These are phyloP conservation scores for Falco peregrinus DNA, from an alignment of 2,797 vertebrate species.

Conservation along the genomic window DNA sequence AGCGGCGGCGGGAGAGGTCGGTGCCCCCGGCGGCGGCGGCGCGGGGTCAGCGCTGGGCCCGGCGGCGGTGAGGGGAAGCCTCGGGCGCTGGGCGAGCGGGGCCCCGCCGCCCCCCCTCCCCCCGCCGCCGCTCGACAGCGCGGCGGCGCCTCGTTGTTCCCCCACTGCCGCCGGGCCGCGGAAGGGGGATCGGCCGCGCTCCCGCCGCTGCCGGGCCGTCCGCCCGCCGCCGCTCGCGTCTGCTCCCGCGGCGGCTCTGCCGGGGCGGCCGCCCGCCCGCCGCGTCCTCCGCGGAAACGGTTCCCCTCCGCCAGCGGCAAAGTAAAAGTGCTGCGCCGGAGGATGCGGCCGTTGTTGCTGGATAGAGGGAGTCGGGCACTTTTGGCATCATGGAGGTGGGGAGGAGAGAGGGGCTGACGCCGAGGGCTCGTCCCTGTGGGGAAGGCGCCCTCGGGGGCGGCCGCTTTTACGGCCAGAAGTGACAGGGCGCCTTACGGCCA, in stretches of 20 bases:
- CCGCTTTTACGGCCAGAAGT: constrained; percentile 42
- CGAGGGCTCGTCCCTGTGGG: constrained; percentile 31
- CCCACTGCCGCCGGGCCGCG: background rate
- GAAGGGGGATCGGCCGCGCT: background rate
- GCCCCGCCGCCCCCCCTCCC: too few species aligned
- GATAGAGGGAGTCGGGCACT: constrained; percentile 70
- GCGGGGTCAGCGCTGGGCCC: constrained; percentile 33
- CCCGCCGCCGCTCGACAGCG: background rate
- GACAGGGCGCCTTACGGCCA: constrained; percentile 68
- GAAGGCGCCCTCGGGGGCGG: constrained; percentile 23
- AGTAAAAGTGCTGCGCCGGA: constrained; percentile 41
- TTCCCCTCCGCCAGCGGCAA: background rate
- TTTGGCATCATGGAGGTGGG: constrained; percentile 71
- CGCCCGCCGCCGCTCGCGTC: background rate
- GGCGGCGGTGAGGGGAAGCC: background rate
- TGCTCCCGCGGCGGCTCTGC: background rate
- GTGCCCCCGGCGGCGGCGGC: constrained; percentile 38
- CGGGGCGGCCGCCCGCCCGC: background rate
- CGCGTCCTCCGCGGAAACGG: background rate
- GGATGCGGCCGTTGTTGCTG: constrained; percentile 57
- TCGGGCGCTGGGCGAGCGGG: background rate
- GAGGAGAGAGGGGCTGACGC: constrained; percentile 31
- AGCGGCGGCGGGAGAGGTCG: constrained; percentile 42
- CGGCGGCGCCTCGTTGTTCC: background rate
- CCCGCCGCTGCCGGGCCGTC: background rate